Conservation (phyloP, 2,113 vertebrate species). For the Coracopsis vasa region DNA sequence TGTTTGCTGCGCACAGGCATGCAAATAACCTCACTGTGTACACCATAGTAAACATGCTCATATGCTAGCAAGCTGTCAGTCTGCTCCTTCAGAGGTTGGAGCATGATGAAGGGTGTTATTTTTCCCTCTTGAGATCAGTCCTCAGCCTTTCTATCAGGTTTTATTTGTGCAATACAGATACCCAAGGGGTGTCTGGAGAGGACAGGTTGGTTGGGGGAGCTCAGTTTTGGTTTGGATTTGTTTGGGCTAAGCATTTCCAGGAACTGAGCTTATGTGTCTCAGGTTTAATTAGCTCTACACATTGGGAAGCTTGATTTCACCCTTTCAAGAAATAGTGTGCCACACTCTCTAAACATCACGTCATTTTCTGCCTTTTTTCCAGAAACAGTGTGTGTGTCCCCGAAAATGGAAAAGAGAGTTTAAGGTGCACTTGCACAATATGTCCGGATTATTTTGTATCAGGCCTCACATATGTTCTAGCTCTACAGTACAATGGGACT, state of each 20-base stretch:
- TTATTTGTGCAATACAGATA: background rate
- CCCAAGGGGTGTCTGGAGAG: background rate
- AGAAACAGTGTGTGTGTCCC: slow-evolving; percentile 37
- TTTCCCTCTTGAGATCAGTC: background rate
- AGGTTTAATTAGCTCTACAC: background rate
- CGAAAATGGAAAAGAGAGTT: background rate
- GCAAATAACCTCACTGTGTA: background rate
- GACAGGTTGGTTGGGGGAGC: background rate
- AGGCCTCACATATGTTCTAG: background rate
- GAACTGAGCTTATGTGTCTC: background rate
- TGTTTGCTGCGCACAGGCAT: background rate
- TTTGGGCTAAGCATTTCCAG: background rate
- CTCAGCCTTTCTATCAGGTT: background rate
- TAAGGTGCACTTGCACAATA: slow-evolving; percentile 47
- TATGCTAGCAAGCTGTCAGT: background rate
- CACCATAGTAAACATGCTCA: background rate
- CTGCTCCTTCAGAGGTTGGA: background rate
- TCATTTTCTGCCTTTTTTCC: slow-evolving; percentile 19
- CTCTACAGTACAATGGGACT: slow-evolving; percentile 29
- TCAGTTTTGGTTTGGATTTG: background rate
- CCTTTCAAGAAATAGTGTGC: background rate
- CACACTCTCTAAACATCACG: background rate
- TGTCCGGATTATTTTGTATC: fast-evolving
- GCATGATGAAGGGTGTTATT: background rate
- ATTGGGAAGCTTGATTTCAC: background rate